Percentiles rank a stretch among this genome's conserved stretches.
phyloP scores from a whole-genome alignment of 2,113 vertebrate species.

The Todiramphus saurophagus region DNA sequence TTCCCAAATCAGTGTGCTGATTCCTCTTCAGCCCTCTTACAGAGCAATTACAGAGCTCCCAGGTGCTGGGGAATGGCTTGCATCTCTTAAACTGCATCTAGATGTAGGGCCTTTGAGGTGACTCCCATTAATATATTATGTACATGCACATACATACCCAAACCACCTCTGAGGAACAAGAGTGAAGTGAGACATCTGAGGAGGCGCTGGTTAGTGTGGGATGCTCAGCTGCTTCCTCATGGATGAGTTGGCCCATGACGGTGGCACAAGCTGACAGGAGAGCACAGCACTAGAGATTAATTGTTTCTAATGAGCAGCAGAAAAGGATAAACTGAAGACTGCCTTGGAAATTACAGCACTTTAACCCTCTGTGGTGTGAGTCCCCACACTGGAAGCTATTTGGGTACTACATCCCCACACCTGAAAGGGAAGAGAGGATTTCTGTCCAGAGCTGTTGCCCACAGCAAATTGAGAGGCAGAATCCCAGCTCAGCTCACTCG shows the following conservation, averaged over 20 bases:
- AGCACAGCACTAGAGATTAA: conserved; percentile 50
- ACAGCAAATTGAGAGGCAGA: not conserved
- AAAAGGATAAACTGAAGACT: not conserved
- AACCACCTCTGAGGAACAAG: not conserved
- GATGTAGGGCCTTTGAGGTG: not conserved
- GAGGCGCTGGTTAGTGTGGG: not conserved
- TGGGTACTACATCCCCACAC: not conserved
- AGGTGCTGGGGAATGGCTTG: not conserved
- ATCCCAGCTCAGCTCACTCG: not conserved
- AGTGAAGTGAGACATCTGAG: not conserved
- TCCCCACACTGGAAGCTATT: not conserved
- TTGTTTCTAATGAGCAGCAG: conserved; percentile 63
- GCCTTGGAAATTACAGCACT: not conserved
- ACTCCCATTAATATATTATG: not conserved
- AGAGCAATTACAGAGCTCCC: not conserved
- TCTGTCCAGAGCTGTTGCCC: not conserved
- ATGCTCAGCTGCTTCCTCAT: not conserved
- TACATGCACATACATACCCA: not conserved
- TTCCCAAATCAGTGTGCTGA: not conserved
- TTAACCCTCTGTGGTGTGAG: conserved; percentile 14
- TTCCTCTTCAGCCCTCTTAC: not conserved
- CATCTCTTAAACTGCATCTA: not conserved
- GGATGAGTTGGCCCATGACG: not conserved
- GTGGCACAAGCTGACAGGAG: not conserved
- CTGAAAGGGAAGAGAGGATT: not conserved